Evolutionary conservation across 2,113 vertebrate genomes (phyloP), one percentile per base, ranked within the genome.

Genomic region (Phylloscopus trochiloides): DNA sequence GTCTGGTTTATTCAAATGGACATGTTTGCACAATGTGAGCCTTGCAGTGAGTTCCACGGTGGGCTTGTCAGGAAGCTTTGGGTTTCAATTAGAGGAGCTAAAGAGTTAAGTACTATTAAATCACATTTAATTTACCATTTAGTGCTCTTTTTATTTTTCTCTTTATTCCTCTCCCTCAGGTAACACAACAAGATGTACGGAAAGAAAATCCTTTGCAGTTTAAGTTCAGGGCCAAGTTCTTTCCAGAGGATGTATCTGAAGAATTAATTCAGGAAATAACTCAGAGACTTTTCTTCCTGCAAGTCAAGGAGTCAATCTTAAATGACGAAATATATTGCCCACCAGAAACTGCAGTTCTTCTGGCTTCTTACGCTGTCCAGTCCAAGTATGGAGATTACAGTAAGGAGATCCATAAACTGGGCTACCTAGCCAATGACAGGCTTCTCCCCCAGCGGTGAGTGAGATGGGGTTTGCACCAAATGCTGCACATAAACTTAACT

Each of bases 261-360:
- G 99, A 99, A 88, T 98, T 99, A 72, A 99, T 99, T 97, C 99
- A 99, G 97, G 99, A 99, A 96, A 99, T 99, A 97, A 99, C 99
- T 14, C 99, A 99, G 96, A 99, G 98, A 97, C 99, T 99, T 74
- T 99, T 99, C 98, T 99, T 99, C 97, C 97, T 99, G 90, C 99
- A 99, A 99, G 99, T 99, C 90, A 99, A 99, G 97, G 99, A 99
- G 98, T 99, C 99, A 2, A 99, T 99, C 94, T 97, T 99, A 98
- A 99, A 99, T 77, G 99, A 99, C 94, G 99, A 99, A 97, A 99
- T 99, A 94, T 99, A 99, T 95, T 99, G 99, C 91, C 99, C 99
- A 57, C 99, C 99, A n/a, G 99, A 99, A 98, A 99, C 99, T 6
- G 99, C 99, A 3, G 99, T 99, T 96, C 98, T 99, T 34, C 97